A percentile compares a stretch with the other conserved stretches of the same genome.
These are phyloP conservation scores for Chloroceryle aenea DNA, from an alignment of 2,113 vertebrate genomes.

Conservation along the genomic window DNA sequence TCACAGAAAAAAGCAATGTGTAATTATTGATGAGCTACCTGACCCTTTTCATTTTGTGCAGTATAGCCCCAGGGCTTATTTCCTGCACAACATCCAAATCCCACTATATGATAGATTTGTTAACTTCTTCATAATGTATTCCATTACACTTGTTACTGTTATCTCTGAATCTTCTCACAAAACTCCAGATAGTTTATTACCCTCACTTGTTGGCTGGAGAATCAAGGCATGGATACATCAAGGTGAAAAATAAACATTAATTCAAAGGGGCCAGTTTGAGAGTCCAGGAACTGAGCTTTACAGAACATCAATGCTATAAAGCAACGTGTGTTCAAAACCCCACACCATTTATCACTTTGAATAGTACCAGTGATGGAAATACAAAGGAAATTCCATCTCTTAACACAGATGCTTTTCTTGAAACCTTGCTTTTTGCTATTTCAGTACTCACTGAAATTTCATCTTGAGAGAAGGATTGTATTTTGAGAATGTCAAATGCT, in stretches of 20 bases:
- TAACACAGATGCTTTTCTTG: not conserved
- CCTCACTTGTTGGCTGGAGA: not conserved
- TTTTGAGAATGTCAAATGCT: not conserved
- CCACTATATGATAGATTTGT: not conserved
- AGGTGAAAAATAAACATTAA: not conserved
- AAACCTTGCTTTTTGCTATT: not conserved
- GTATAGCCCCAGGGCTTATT: not conserved
- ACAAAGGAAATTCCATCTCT: not conserved
- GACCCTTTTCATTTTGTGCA: not conserved
- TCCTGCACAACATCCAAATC: not conserved
- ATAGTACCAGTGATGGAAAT: not conserved
- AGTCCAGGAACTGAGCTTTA: not conserved
- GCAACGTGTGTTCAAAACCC: not conserved
- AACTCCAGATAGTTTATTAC: not conserved
- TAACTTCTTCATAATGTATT: not conserved
- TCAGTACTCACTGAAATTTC: not conserved
- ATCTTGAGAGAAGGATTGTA: not conserved
- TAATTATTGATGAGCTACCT: not conserved
- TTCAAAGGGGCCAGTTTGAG: not conserved
- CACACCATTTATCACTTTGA: not conserved
- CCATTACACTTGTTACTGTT: not conserved
- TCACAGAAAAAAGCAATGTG: not conserved
- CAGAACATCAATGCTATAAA: not conserved
- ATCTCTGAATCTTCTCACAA: not conserved
- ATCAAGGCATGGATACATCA: not conserved